Conservation (phyloP, 2,113 vertebrate species). For the Nycticebus coucang region DNA sequence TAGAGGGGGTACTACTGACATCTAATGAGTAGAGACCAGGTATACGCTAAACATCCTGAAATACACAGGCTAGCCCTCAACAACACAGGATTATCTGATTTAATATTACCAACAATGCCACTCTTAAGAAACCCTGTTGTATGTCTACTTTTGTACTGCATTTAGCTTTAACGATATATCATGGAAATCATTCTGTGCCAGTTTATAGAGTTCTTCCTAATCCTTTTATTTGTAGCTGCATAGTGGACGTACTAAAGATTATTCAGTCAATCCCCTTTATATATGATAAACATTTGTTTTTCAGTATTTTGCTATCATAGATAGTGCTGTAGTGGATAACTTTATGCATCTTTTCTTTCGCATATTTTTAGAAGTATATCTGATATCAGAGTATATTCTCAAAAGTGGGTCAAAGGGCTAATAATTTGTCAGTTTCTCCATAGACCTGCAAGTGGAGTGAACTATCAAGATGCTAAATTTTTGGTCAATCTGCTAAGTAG, state of each 20-base stretch:
- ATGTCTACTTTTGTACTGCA: not conserved
- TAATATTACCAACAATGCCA: not conserved
- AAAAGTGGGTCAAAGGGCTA: slow-evolving; percentile 7
- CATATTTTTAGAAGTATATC: not conserved
- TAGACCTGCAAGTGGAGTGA: not conserved
- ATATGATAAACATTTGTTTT: not conserved
- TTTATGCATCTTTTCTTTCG: not conserved
- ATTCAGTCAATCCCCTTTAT: not conserved
- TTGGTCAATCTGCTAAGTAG: not conserved
- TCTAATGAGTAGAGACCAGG: not conserved
- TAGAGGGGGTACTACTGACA: not conserved
- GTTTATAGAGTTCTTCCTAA: not conserved
- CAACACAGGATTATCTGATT: not conserved
- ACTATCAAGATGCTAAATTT: not conserved
- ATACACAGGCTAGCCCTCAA: not conserved
- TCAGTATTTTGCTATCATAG: not conserved
- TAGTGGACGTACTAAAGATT: not conserved
- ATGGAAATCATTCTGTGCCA: not conserved
- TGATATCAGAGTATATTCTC: not conserved
- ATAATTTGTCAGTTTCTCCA: not conserved
- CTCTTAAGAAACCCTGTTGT: not conserved
- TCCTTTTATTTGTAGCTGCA: not conserved
- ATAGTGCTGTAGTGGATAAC: not conserved
- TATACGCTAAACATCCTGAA: not conserved
- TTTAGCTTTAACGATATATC: not conserved